A percentile compares a stretch with the other conserved stretches of the same genome.
phyloP scores from a whole-genome alignment of 2,797 vertebrate genomes.

The Alectoris magna region DNA sequence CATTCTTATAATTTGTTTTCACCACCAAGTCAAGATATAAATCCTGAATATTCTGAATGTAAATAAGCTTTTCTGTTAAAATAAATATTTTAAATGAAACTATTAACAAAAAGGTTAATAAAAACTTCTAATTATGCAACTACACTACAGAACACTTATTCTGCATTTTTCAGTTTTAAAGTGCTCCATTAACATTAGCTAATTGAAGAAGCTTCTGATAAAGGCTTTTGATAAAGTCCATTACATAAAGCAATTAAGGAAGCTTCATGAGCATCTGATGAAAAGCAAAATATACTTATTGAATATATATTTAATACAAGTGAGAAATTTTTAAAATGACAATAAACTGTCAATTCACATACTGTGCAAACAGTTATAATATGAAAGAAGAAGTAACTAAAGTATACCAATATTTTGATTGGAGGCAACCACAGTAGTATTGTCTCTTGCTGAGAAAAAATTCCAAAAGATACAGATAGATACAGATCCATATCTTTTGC shows the following conservation, averaged over 20 bases:
- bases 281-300: background rate
- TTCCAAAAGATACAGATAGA: background rate
- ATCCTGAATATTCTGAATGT: background rate
- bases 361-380: background rate
- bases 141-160: background rate
- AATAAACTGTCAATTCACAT: background rate
- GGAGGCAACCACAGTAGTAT: background rate
- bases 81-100: background rate
- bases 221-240: constrained; percentile 29
- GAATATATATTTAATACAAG: background rate
- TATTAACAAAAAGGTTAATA: background rate
- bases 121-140: background rate
- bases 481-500: background rate
- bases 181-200: background rate
- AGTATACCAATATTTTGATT: background rate
- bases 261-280: background rate
- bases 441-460: background rate
- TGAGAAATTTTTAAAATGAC: background rate
- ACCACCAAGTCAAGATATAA: background rate
- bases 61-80: background rate
- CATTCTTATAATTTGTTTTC: background rate
- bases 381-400: background rate
- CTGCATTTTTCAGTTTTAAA: constrained; percentile 26
- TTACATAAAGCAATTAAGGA: constrained; percentile 6
- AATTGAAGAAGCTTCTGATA: constrained; percentile 16